Evolutionary conservation across 2,113 vertebrate species (phyloP).

Genomic region (Pleuronectes platessa): DNA sequence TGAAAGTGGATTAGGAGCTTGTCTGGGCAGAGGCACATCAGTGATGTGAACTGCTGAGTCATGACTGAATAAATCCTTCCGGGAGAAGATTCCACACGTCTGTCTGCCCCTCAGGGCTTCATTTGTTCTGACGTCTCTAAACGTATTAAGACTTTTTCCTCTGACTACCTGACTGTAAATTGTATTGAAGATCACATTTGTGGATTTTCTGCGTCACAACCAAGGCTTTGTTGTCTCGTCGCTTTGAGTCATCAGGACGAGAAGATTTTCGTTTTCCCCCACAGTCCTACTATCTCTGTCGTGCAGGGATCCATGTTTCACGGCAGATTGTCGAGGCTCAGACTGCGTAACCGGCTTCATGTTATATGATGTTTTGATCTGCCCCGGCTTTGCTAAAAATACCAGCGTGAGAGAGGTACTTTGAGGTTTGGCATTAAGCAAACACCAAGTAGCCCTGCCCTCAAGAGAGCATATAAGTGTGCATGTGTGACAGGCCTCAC

Average conservation of each 20-base stretch:
- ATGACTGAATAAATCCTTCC: slow-evolving; percentile 28
- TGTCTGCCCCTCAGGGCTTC: not conserved
- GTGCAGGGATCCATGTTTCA: not conserved
- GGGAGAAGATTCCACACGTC: slow-evolving; percentile 28
- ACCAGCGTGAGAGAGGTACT: not conserved
- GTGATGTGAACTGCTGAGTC: slow-evolving; percentile 37
- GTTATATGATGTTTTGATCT: not conserved
- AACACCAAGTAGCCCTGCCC: slow-evolving; percentile 18
- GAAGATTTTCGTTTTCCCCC: not conserved
- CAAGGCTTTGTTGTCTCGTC: not conserved
- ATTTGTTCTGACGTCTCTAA: not conserved
- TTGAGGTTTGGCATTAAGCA: not conserved
- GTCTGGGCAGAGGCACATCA: slow-evolving; percentile 37
- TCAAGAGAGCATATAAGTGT: slow-evolving; percentile 9
- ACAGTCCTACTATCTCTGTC: not conserved
- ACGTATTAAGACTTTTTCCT: not conserved
- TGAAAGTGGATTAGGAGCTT: slow-evolving; percentile 18
- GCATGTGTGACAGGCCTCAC: not conserved
- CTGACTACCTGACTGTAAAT: not conserved
- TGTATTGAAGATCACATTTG: no score
- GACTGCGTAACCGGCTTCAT: not conserved
- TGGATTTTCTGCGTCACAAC: not conserved
- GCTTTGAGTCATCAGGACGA: not conserved
- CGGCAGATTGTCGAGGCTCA: not conserved
- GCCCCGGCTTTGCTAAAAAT: slow-evolving; percentile 6